These are phyloP conservation scores for Florisuga fusca DNA, from an alignment of 2,797 vertebrate genomes.

Conservation along the genomic window DNA sequence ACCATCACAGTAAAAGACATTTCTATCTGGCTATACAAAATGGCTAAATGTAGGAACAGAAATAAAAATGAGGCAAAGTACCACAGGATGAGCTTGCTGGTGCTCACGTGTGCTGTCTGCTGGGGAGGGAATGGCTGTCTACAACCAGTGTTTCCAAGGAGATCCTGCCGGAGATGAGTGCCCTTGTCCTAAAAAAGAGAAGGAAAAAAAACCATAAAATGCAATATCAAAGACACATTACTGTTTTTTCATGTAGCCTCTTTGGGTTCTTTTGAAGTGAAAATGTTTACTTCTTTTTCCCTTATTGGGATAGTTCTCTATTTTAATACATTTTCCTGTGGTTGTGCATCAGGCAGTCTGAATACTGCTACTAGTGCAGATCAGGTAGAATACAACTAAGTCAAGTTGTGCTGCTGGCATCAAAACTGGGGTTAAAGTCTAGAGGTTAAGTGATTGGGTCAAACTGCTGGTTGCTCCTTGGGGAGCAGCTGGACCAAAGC, in stretches of 20 bases:
- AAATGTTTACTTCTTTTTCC: neutral
- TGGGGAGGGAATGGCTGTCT: neutral
- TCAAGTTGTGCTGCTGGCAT: neutral
- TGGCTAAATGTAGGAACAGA: neutral
- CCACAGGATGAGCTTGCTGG: neutral
- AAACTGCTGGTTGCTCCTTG: neutral
- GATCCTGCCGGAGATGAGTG: constrained; percentile 15
- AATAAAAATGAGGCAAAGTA: neutral
- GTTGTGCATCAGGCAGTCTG: neutral
- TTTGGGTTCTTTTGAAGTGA: constrained; percentile 24
- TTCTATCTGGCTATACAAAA: neutral
- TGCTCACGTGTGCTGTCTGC: fast-evolving
- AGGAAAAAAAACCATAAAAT: neutral
- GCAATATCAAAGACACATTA: neutral
- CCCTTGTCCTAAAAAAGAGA: neutral
- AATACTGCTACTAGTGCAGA: neutral
- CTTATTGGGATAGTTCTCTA: neutral
- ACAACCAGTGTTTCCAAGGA: constrained; percentile 39
- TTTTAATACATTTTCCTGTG: neutral
- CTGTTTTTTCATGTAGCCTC: neutral
- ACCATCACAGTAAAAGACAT: neutral
- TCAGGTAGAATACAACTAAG: neutral
- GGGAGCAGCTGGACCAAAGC: neutral
- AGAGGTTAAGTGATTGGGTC: neutral
- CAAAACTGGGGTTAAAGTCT: neutral